Base-by-base conservation (phyloP, 2,888 invertebrate species). In the Acrobasis consociella region DNA sequence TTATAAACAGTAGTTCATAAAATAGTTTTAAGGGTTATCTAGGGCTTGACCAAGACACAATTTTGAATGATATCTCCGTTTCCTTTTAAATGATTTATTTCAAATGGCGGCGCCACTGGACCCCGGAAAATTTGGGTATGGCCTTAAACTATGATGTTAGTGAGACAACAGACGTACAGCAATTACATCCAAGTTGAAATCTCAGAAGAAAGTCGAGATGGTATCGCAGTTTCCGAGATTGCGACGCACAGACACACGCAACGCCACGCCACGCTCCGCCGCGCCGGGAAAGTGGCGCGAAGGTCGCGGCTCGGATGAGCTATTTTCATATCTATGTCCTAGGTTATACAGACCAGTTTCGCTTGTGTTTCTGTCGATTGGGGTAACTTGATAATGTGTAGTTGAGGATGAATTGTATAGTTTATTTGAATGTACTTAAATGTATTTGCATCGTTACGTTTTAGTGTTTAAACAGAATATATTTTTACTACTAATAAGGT, bases 231-330 rank as follows among this genome's bases (percentile, higher is more conserved):
- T 58, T 61, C 39, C 38, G 58, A 58, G 52, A 52, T 53, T 38
- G 53, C 58, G n/a, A n/a, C 53, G 53, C 58, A 38, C 13, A 1
- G 7, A 58, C 53, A 62, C 16, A 62, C 53, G 53, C 38, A 39
- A 17, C 55, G 71, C 64, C 65, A 17, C 55, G 71, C 64, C 65
- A 69, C 73, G 76, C 68, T 60, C 71, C 71, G 72, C 62, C 72
- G 72, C 70, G 62, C 65, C 64, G 72, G 75, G 78, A 79, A 78
- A 79, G 78, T 63, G 58, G 64, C 72, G 63, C 62, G 76, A 77
- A 79, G 78, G 78, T 73, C 73, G 69, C 64, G 17, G 8, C 10
- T 13, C 39, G n/a, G 49, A 15, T 42, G 31, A 37, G 16, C 55
- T 5, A 17, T 9, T 13, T 7, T 17, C 16, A 46, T 9, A 22